phyloP scores from a whole-genome alignment of 1,140 invertebrate species.

The Solenopsis fugax region DNA sequence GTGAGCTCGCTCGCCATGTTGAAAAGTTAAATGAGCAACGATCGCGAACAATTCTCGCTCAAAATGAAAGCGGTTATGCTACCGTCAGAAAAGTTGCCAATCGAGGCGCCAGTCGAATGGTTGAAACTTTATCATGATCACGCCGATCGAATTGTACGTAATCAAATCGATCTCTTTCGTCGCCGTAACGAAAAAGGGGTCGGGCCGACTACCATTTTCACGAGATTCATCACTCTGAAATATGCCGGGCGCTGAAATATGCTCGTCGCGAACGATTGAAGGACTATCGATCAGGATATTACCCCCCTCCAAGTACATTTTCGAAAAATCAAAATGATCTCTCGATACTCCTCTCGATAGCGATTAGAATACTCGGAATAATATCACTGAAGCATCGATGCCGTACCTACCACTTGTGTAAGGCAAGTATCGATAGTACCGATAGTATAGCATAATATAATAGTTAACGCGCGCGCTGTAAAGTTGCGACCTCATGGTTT shows the following conservation, averaged over 20 bases:
- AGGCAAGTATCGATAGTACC: conserved; percentile 5
- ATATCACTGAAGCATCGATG: neutral
- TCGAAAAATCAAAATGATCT: conserved; percentile 33
- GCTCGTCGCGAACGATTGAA: conserved; percentile 39
- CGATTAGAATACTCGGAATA: neutral
- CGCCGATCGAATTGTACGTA: conserved; percentile 47
- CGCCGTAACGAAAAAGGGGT: conserved; percentile 47
- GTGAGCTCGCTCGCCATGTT: too few relatives aligned
- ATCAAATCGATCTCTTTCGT: conserved; percentile 60
- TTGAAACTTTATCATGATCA: conserved; percentile 34
- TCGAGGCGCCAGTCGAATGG: conserved; percentile 18
- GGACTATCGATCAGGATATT: conserved; percentile 46
- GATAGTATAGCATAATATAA: neutral
- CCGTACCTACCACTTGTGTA: neutral
- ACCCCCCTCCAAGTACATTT: neutral
- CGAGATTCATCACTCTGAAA: conserved; percentile 61
- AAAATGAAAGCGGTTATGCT: neutral
- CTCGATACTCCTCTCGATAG: too few relatives aligned
- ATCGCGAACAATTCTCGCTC: conserved; percentile 15
- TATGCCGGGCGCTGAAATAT: conserved; percentile 35
- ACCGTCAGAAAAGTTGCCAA: conserved; percentile 38
- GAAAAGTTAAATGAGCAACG: neutral
- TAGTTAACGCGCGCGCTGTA: conserved; percentile 7
- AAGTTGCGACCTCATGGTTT: conserved; percentile 47
- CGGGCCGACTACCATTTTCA: conserved; percentile 34